Evolutionary conservation across 2,113 vertebrate genomes (phyloP), one percentile per base, ranked within the genome.

Genomic region (Oryzias celebensis): DNA sequence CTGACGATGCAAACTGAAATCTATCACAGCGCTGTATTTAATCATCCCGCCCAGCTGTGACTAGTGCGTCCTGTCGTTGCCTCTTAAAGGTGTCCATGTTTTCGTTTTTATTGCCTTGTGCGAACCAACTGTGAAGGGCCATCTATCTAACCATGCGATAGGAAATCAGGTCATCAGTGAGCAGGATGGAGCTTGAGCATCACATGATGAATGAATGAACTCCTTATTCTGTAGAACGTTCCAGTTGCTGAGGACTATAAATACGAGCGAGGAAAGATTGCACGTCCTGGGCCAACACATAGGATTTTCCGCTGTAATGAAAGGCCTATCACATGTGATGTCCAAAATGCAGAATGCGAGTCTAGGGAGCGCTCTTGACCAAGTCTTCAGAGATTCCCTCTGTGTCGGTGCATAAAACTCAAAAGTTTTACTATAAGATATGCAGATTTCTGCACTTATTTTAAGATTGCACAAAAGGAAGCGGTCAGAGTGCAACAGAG

Each of bases 121-220:
- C 43, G 57, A n/a, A 62, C 46, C 57, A 54, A 57, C 4, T 54
- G 60, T 20, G 53, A 67, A 43, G 64, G 74, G 55, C 68, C 51
- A 65, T 75, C 62, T 71, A 67, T 85, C 71, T 61, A 57, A 57
- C 51, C 63, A 36, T 57, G 51, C 77, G 71, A 78, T 53, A 42
- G 1, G 10, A 75, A 89, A 88, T 84, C 74, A 81, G 84, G 80
- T 88, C 84, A 87, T 67, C 64, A 62, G 52, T 52, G 69, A 77
- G 79, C 58, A 63, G 57, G 71, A 54, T 58, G 52, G 66, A 58
- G 66, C 66, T 63, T 31, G 56, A 62, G 69, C 75, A 51, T 84
- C 86, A 84, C 81, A 80, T 86, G 84, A 84, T 83, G 80, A 85
- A 83, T 85, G 78, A 84, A 85, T 79, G 76, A 80, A 85, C 80